Base-by-base conservation (phyloP, 2,888 invertebrate genomes). In the Tenthredo distinguenda region DNA sequence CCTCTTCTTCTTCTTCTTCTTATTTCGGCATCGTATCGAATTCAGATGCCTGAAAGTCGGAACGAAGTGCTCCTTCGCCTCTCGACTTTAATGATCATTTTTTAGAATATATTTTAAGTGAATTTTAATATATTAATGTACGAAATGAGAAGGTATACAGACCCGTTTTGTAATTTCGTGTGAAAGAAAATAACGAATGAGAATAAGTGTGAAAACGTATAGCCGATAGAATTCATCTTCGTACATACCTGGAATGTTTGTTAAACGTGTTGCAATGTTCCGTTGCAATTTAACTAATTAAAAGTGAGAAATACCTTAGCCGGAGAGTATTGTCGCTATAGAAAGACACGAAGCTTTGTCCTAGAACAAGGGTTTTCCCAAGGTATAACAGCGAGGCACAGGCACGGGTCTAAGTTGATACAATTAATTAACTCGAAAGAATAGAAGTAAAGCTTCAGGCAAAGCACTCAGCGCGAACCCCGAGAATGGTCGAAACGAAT, bases 361-460 rank as follows among this genome's bases (percentile, higher is more conserved):
- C 43, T 50, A 26, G 76, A 76, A 76, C 47, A 43, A 76, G 43
- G 43, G 40, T 26, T 26, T 26, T 50, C 12, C 43, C 26, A 40
- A 68, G 47, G 47, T 74, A 43, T 40, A 43, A 43, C 21, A 10
- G 43, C 21, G 3, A 34, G 50, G 15, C 15, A 37, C 10, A 15
- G 74, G 26, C 43, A 21, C 43, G 18, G 34, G 26, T 34, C 62
- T 43, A 81, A 81, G 31, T 81, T 65, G 81, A 81, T 62, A 81
- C 62, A 81, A 81, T 81, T 81, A 81, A 81, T 58, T 81, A 81
- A 62, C 34, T 62, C n/a, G 43, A 62, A 62, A 65, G 81, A 62
- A 81, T 81, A 47, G 62, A 62, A 81, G 81, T 18, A 81, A 81
- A 62, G 62, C 37, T 62, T 31, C 34, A 81, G 34, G 40, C 10